Evolutionary conservation across 2,888 invertebrate genomes (phyloP), one percentile per base, ranked within the genome.

Genomic region (Dichetophora obliterata): DNA sequence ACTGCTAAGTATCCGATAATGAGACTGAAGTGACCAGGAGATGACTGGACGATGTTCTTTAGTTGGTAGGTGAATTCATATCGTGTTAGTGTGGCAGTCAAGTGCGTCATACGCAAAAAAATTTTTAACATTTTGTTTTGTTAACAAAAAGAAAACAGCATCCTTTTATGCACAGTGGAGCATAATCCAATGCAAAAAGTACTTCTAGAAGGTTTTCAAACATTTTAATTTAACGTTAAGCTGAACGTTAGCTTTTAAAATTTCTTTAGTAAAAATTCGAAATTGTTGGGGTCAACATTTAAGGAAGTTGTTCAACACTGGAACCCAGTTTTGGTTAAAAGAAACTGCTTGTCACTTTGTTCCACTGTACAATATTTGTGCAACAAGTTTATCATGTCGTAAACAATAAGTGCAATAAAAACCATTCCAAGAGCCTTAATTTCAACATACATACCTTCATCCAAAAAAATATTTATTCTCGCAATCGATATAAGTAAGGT

Each of bases 1-100:
- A 37, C 74, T 74, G 54, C 66, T 74, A 74, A 74, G 74, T 74
- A 74, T 74, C 74, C 74, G 66, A 74, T 74, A 74, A 74, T 74
- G 74, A 74, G 74, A 66, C 50, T 66, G 52, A 54, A 66, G 66
- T 66, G 65, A 66, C 54, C 72, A 73, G 50, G 34, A n/a, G n/a
- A 70, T 72, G 74, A 74, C 65, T 74, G 74, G 66, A 34, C 52
- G 27, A 16, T 57, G 61, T 61, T 34, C 24, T 31, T n/a, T 19
- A 27, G 14, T 48, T 61, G 48, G 16, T 34, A 6, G 24, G 19
- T 31, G 19, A 70, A 70, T n/a, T 24, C n/a, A 31, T 71, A 34
- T 22, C 48, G 65, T 52, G 63, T 52, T 24, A 11, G 27, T 34
- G 19, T 14, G 52, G 19, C 37, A 54, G 70, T 9, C n/a, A 19